Conservation (phyloP, 2,113 vertebrate genomes). For the Spilogale gracilis region DNA sequence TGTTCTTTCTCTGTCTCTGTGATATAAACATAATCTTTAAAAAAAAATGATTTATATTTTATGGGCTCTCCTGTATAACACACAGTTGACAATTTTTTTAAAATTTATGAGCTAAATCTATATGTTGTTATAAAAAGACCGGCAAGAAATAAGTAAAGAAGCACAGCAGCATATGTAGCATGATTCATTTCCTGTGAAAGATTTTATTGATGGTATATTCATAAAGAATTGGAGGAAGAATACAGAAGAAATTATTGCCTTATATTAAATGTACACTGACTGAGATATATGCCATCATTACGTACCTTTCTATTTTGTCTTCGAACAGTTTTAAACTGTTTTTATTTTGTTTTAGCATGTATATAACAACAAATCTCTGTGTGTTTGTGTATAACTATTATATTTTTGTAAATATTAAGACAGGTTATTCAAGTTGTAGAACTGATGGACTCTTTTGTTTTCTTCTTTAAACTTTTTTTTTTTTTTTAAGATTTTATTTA, state of each 20-base stretch:
- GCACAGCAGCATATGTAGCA: not conserved
- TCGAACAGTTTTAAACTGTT: not conserved
- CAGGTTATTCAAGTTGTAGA: not conserved
- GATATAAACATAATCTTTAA: no score
- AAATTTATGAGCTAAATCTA: not conserved
- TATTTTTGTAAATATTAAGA: conserved; percentile 25
- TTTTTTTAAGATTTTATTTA: no score
- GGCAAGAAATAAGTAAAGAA: conserved; percentile 7
- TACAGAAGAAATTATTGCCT: not conserved
- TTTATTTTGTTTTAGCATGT: not conserved
- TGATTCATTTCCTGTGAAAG: not conserved
- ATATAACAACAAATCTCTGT: not conserved
- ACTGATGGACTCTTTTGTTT: not conserved
- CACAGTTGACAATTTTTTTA: not conserved
- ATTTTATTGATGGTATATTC: not conserved
- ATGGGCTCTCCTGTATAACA: not conserved
- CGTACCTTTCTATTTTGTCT: not conserved
- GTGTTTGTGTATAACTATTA: not conserved
- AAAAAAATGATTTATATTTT: not conserved
- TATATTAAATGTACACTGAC: not conserved
- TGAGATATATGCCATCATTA: not conserved
- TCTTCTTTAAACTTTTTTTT: no score
- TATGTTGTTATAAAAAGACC: not conserved
- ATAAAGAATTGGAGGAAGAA: not conserved
- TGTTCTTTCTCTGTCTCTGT: no score